Evolutionary conservation across 2,888 invertebrate genomes (phyloP), one percentile per base, ranked within the genome.

Genomic region (Drosophila putrida): DNA sequence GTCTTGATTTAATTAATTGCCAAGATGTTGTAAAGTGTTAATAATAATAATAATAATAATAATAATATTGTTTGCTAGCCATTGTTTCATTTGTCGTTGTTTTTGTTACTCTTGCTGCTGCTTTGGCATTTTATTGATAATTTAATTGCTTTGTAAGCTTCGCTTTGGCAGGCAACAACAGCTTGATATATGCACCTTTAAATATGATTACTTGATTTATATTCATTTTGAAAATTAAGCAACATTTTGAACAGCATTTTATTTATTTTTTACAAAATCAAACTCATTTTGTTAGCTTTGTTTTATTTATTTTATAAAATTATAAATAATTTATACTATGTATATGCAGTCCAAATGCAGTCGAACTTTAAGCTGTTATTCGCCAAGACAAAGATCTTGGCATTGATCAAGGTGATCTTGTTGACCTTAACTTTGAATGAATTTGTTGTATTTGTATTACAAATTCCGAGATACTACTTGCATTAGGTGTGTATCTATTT

Each of bases 1-100:
- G 58, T 73, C 77, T 77, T 75, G 72, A 54, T 63, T 82, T 87
- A 85, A 85, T 88, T 85, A 80, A 82, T 86, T 78, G 73, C 78
- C 78, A 63, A 68, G 61, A 63, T 83, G 82, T 73, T 80, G 87
- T 82, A 78, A 85, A 50, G 81, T 78, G 65, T 61, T 66, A 73
- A 59, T 13, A 44, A 43, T 35, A 55, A 35, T 43, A 25, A 54
- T 43, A 54, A 33, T 54, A 41, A 33, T 53, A 31, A 13, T 36
- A 36, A 25, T 35, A 35, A 6, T 58, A 69, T 53, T 68, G 51
- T 59, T 49, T 36, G 11, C 50, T 20, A 44, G 31, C 8, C 61
- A 46, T 75, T 68, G 65, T 43, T 68, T 47, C 25, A 46, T 51
- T 64, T 31, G 31, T 31, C 20, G 2, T 20, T 20, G 20, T 20